Evolutionary conservation across 2,113 vertebrate species (phyloP).

Genomic region (Marcusenius ussheri): DNA sequence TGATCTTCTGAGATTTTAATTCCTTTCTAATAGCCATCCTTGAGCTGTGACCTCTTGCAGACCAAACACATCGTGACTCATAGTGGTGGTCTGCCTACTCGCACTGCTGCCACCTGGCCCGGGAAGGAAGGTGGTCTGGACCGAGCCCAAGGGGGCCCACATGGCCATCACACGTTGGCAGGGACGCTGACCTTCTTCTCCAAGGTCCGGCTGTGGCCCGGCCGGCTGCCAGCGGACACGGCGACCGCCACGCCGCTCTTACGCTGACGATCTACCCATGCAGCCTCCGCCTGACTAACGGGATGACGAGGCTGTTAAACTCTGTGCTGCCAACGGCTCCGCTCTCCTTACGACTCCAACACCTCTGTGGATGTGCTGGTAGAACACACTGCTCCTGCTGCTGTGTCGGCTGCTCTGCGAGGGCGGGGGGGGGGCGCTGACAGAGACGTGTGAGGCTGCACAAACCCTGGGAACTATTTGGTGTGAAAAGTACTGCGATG

Average conservation of each 20-base stretch:
- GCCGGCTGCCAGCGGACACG: background rate
- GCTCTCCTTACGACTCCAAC: background rate
- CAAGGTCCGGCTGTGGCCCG: background rate
- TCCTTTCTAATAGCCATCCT: background rate
- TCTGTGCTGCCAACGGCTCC: background rate
- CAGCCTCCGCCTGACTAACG: background rate
- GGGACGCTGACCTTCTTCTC: background rate
- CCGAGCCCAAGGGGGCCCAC: background rate
- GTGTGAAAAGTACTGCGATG: background rate
- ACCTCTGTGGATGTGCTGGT: constrained; percentile 7
- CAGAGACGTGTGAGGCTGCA: background rate
- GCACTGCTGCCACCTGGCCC: background rate
- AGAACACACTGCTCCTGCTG: background rate
- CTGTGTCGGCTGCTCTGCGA: background rate
- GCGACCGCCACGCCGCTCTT: background rate
- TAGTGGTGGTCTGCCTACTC: background rate
- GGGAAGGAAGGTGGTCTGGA: background rate
- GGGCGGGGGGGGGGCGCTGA: background rate
- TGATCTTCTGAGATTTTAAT: background rate
- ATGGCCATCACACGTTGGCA: background rate
- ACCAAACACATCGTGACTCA: background rate
- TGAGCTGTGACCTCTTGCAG: background rate
- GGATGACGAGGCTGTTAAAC: background rate
- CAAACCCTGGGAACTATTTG: constrained; percentile 14
- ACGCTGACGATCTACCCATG: background rate